Conservation (phyloP, 2,888 invertebrate genomes). For the Ophion ellenae region DNA sequence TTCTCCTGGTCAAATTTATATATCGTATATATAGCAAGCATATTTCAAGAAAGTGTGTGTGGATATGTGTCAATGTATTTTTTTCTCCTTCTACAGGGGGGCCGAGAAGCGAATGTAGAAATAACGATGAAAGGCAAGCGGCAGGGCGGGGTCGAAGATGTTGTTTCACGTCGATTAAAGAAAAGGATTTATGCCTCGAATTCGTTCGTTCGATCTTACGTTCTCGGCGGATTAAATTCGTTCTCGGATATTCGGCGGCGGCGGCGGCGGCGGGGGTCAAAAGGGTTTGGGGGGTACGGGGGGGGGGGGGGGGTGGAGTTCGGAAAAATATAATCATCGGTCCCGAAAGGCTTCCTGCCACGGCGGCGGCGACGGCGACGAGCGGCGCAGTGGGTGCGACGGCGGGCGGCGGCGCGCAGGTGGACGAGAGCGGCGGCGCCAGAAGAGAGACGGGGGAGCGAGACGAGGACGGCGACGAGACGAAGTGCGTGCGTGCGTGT, state of each 20-base stretch:
- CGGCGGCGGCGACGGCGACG: conserved; percentile 66
- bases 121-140: neutral
- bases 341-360: conserved; percentile 83
- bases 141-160: conserved; percentile 22
- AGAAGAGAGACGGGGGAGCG: conserved; percentile 67
- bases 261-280: neutral
- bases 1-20: conserved; percentile 42
- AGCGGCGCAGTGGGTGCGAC: conserved; percentile 73
- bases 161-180: neutral
- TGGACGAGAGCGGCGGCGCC: conserved; percentile 58
- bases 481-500: conserved; percentile 48
- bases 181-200: conserved; percentile 11
- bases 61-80: conserved; percentile 8
- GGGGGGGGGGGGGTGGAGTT: conserved; percentile 48
- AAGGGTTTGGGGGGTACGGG: conserved; percentile 25
- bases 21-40: too few relatives aligned
- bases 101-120: conserved; percentile 33
- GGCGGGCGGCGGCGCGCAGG: conserved; percentile 58
- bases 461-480: conserved; percentile 64
- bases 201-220: conserved; percentile 66
- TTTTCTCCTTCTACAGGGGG: conserved; percentile 7
- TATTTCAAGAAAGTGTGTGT: conserved; percentile 36
- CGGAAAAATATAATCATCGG: conserved; percentile 74
- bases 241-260: neutral
- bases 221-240: neutral